Conservation (phyloP, 2,113 vertebrate genomes). For the Hippocampus guttulatus region DNA sequence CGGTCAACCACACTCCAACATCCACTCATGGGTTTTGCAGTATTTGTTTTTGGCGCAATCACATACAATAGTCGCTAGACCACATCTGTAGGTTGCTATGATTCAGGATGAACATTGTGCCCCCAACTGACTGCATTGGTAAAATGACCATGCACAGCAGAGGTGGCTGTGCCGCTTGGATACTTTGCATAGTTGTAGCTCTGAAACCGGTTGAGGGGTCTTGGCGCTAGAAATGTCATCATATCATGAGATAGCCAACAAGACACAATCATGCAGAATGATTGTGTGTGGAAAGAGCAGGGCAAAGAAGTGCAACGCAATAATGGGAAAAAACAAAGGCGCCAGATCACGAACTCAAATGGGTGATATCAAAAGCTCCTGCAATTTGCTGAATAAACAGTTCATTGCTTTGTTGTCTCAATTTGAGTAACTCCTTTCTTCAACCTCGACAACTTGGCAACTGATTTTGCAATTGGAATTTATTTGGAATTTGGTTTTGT, state of each 20-base stretch:
- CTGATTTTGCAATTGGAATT: conserved; percentile 27
- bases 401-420: conserved; percentile 9
- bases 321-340: conserved; percentile 25
- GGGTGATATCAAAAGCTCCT: background rate
- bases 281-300: conserved; percentile 12
- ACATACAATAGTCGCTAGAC: background rate
- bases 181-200: conserved; percentile 2
- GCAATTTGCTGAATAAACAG: conserved; percentile 28
- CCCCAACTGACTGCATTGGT: background rate
- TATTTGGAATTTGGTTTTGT: background rate
- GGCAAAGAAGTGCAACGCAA: conserved; percentile 24
- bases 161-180: conserved; percentile 2
- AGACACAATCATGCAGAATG: conserved; percentile 22
- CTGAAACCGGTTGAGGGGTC: conserved; percentile 6
- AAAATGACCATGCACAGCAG: background rate
- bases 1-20: background rate
- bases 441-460: background rate
- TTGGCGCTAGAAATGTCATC: background rate
- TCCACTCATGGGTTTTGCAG: background rate
- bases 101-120: background rate
- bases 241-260: conserved; percentile 26
- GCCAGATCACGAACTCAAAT: conserved; percentile 27
- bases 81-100: background rate
- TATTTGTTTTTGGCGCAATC: background rate
- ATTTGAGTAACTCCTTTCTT: conserved; percentile 11